phyloP scores from a whole-genome alignment of 2,113 vertebrate species.

The Nycticorax nycticorax region DNA sequence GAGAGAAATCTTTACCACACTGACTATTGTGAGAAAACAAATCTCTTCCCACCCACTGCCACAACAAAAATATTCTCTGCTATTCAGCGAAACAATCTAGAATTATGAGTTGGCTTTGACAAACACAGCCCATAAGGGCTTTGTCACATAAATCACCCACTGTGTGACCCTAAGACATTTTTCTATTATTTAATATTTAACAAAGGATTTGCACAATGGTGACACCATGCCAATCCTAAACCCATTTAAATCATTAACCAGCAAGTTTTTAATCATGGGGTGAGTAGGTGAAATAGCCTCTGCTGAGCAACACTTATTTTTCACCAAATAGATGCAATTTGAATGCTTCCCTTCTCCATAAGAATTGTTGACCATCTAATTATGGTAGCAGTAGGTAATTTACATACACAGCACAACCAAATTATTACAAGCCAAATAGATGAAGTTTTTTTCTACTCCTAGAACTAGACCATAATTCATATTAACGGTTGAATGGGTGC shows the following conservation, averaged over 20 bases:
- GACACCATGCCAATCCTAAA: conserved; percentile 70
- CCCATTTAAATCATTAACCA: conserved; percentile 69
- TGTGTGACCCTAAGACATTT: conserved; percentile 62
- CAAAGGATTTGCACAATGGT: conserved; percentile 68
- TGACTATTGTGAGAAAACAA: conserved; percentile 30
- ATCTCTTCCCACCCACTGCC: conserved; percentile 47
- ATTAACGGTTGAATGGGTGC: background rate
- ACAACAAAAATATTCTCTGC: conserved; percentile 57
- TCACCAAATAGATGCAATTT: conserved; percentile 1
- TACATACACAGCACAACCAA: background rate
- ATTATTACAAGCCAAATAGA: background rate
- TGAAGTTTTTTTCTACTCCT: background rate
- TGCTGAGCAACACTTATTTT: conserved; percentile 32
- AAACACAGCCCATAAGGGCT: conserved; percentile 61
- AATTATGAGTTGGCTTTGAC: conserved; percentile 59
- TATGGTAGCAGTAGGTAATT: background rate
- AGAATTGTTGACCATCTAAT: conserved; percentile 26
- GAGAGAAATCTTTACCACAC: conserved; percentile 17
- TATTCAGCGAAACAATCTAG: conserved; percentile 36
- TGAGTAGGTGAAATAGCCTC: conserved; percentile 3
- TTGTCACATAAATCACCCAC: conserved; percentile 68
- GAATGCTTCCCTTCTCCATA: background rate
- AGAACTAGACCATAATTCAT: conserved; percentile 4
- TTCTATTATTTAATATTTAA: conserved; percentile 66
- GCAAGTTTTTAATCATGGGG: conserved; percentile 37